phyloP scores from a whole-genome alignment of 2,888 invertebrate species.

The Thymelicus acteon region DNA sequence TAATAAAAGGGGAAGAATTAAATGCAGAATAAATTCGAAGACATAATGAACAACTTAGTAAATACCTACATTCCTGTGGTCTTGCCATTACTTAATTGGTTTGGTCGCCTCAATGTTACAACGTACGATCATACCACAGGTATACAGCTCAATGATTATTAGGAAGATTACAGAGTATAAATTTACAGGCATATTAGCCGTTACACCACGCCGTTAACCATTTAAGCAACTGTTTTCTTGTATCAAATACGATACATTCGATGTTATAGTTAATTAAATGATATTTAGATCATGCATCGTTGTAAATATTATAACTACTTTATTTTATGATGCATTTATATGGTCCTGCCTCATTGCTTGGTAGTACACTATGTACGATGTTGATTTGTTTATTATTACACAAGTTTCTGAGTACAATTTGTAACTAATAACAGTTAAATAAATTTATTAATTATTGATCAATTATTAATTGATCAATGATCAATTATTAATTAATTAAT shows the following conservation, averaged over 20 bases:
- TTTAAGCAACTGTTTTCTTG: slow-evolving; percentile 15
- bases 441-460: too few relatives aligned
- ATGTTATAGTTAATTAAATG: background rate
- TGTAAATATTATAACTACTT: too few relatives aligned
- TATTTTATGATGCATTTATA: too few relatives aligned
- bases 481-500: too few relatives aligned
- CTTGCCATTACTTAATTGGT: slow-evolving; percentile 9
- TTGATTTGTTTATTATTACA: too few relatives aligned
- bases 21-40: background rate
- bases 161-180: slow-evolving; percentile 14
- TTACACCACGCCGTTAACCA: slow-evolving; percentile 20
- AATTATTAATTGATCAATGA: too few relatives aligned
- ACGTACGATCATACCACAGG: slow-evolving; percentile 14
- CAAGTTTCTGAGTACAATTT: too few relatives aligned
- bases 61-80: slow-evolving; percentile 9
- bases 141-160: slow-evolving; percentile 18
- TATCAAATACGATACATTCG: background rate
- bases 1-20: too few relatives aligned
- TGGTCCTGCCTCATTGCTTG: too few relatives aligned
- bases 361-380: too few relatives aligned
- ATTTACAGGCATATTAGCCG: slow-evolving; percentile 18
- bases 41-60: background rate
- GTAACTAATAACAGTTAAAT: too few relatives aligned
- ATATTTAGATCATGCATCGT: background rate
- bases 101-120: background rate